Percentiles rank a stretch among this genome's conserved stretches.
Evolutionary conservation across 2,888 invertebrate species (phyloP).

Genomic region (Lycocerus yunnanus): DNA sequence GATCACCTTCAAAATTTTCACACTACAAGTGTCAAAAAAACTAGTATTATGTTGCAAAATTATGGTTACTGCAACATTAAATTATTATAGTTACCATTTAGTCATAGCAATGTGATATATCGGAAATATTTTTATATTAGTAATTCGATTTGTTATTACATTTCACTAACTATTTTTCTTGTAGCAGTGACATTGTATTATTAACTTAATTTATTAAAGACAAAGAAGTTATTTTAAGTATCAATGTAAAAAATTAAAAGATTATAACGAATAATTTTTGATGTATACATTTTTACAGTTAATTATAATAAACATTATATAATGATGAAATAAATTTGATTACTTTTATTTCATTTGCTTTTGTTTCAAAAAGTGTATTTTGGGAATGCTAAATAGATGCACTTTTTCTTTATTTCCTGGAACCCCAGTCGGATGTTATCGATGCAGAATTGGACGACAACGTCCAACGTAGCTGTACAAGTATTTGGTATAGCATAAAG

Average conservation of each 20-base stretch:
- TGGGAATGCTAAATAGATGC: too few relatives aligned
- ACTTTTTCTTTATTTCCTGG: too few relatives aligned
- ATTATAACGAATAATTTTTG: not conserved
- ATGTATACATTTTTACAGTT: not conserved
- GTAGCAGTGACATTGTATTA: not conserved
- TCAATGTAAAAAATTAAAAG: not conserved
- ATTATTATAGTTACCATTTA: conserved; percentile 7
- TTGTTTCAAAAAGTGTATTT: too few relatives aligned
- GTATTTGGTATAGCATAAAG: too few relatives aligned
- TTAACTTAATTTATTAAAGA: not conserved
- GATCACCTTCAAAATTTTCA: not conserved
- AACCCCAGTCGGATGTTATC: too few relatives aligned
- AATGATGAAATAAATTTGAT: not conserved
- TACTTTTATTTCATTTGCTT: not conserved
- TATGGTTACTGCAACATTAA: conserved; percentile 3
- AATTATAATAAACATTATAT: not conserved
- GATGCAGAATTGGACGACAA: too few relatives aligned
- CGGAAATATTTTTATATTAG: conserved; percentile 15
- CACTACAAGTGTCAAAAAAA: not conserved
- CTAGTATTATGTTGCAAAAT: not conserved
- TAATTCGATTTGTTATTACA: not conserved
- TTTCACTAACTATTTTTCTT: conserved; percentile 1
- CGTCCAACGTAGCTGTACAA: too few relatives aligned
- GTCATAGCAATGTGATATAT: conserved; percentile 16
- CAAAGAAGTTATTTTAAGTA: not conserved